Percentiles rank a stretch among this genome's conserved stretches.
These are phyloP conservation scores for Dolichallabes microphthalmus DNA, from an alignment of 2,113 vertebrate genomes.

Conservation along the genomic window DNA sequence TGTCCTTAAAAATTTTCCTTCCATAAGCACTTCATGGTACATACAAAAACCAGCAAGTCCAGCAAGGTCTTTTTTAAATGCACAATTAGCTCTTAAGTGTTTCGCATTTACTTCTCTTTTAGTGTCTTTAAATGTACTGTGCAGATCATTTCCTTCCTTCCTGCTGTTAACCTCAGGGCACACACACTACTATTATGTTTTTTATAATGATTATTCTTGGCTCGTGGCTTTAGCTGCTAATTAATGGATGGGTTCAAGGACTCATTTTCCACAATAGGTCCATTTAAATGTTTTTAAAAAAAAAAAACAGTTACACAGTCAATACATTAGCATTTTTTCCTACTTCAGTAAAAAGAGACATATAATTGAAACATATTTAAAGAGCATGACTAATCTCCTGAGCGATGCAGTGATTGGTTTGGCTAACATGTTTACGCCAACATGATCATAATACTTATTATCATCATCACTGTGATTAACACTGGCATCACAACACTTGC, in stretches of 20 bases:
- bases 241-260: constrained; percentile 1
- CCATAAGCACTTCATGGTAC: not conserved
- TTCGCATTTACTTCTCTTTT: constrained; percentile 6
- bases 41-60: not conserved
- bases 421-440: not conserved
- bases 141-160: not conserved
- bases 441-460: not conserved
- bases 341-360: not conserved
- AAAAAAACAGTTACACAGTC: not conserved
- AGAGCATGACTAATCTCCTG: not conserved
- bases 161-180: constrained; percentile 9
- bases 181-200: not conserved
- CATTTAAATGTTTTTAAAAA: not conserved
- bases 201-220: constrained; percentile 7
- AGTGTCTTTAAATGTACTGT: not conserved
- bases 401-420: not conserved
- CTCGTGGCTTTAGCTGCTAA: not conserved
- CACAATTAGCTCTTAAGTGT: constrained; percentile 7
- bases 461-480: constrained; percentile 5
- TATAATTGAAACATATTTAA: constrained; percentile 13
- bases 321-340: not conserved
- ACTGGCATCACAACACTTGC: not conserved
- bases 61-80: not conserved
- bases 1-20: not conserved
- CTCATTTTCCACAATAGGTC: not conserved